Base-by-base conservation (phyloP, 1,140 invertebrate genomes). In the Drosophila chauvacae region DNA sequence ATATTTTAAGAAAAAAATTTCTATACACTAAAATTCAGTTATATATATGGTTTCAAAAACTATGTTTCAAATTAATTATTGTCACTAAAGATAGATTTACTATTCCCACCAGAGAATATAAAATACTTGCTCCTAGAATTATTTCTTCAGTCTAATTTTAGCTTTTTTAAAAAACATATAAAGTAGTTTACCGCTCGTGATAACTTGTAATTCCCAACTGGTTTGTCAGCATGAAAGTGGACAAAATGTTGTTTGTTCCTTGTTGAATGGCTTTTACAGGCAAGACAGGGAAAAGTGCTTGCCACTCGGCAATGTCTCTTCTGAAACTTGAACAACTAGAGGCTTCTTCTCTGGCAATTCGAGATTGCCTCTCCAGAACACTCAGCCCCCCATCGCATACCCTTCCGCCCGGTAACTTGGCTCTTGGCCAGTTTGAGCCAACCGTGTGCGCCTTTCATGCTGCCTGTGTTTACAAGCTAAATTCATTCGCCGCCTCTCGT, bases 401-500 rank as follows among this genome's bases (percentile, higher is more conserved):
- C 66, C 14, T 39, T 28, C 14, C 11, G 7, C 0, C 58, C 33
- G 68, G 28, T 39, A 26, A 60, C 53, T 73, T 73, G 70, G 70
- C 70, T 73, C 55, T 13, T 35, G 68, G 66, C 70, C 70, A 73
- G 70, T 60, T 60, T 37, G 53, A 60, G 70, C 30, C 68, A 37
- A 59, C 70, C 45, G 66, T 72, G 66, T 72, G 66, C 30, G 66
- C 69, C 48, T 72, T 72, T 72, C 69, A 71, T 60, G 70, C 68
- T 73, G 53, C 55, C 70, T 72, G 70, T 73, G 70, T 73, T 73
- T 73, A 73, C 70, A 73, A 60, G 68, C 70, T 50, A 73, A 73
- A 73, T 60, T 73, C 70, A 73, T 73, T 60, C 69, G 28, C 42
- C 44, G 65, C 20, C 64, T 45, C 51, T 71, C 47, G 45, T 39